phyloP scores from a whole-genome alignment of 2,888 invertebrate genomes.

The Mythimna loreyi region DNA sequence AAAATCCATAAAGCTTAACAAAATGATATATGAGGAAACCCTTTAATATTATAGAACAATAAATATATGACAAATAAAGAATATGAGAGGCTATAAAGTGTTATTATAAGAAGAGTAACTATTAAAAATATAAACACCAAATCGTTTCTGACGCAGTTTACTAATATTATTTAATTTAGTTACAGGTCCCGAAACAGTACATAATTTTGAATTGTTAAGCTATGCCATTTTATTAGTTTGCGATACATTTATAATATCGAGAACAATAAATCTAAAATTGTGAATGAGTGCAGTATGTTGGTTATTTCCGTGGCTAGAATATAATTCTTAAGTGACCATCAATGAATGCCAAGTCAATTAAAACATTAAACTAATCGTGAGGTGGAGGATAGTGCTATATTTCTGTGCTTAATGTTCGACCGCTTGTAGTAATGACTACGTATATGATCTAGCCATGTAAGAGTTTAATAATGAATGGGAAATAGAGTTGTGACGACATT shows the following conservation, averaged over 20 bases:
- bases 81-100: constrained; percentile 63
- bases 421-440: constrained; percentile 24
- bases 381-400: constrained; percentile 37
- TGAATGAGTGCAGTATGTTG: constrained; percentile 47
- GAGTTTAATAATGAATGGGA: constrained; percentile 47
- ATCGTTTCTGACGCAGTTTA: constrained; percentile 43
- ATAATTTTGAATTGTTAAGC: constrained; percentile 33
- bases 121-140: constrained; percentile 54
- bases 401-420: constrained; percentile 36
- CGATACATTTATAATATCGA: constrained; percentile 43
- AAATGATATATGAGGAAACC: constrained; percentile 42
- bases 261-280: constrained; percentile 39
- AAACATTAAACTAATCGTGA: constrained; percentile 26
- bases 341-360: constrained; percentile 61
- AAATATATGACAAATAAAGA: constrained; percentile 53
- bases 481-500: constrained; percentile 51
- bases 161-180: constrained; percentile 35
- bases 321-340: constrained; percentile 51
- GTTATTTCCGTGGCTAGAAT: constrained; percentile 53
- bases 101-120: constrained; percentile 62
- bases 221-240: constrained; percentile 42
- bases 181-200: constrained; percentile 11
- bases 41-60: constrained; percentile 53
- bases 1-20: constrained; percentile 35
- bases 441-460: constrained; percentile 59